Evolutionary conservation across 2,113 vertebrate genomes (phyloP).

Genomic region (Silurus meridionalis): DNA sequence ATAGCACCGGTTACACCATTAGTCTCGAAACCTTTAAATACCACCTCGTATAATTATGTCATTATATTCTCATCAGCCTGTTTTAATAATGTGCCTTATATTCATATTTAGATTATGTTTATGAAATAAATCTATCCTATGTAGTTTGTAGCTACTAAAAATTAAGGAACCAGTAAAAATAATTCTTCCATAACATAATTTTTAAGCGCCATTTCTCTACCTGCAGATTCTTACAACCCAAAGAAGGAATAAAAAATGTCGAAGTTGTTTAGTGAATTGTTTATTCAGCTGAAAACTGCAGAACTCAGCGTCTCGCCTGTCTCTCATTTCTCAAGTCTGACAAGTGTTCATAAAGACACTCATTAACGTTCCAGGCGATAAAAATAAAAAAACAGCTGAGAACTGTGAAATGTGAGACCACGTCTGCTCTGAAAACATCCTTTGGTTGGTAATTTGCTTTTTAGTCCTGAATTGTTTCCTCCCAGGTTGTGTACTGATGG

Average conservation of each 20-base stretch:
- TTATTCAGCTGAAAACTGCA: constrained; percentile 10
- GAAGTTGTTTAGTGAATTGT: constrained; percentile 13
- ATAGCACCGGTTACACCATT: too few species aligned
- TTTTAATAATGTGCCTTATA: not conserved
- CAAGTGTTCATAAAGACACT: constrained; percentile 4
- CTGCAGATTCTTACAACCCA: not conserved
- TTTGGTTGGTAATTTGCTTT: constrained; percentile 9
- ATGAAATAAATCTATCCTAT: not conserved
- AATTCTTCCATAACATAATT: not conserved
- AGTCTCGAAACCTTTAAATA: too few species aligned
- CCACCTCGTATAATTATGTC: not conserved
- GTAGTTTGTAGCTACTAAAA: not conserved
- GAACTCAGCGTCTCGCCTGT: not conserved
- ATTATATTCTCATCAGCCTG: not conserved
- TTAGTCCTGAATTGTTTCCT: not conserved
- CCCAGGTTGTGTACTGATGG: not conserved
- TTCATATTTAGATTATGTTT: not conserved
- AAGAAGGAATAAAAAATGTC: not conserved
- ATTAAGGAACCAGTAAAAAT: not conserved
- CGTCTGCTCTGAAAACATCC: not conserved
- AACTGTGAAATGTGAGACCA: not conserved
- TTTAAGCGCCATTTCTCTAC: not conserved
- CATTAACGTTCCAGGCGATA: not conserved
- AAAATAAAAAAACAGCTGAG: not conserved
- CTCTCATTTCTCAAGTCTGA: constrained; percentile 21